Evolutionary conservation across 1,140 invertebrate genomes (phyloP), one percentile per base, ranked within the genome.

Genomic region (Nasonia giraulti): DNA sequence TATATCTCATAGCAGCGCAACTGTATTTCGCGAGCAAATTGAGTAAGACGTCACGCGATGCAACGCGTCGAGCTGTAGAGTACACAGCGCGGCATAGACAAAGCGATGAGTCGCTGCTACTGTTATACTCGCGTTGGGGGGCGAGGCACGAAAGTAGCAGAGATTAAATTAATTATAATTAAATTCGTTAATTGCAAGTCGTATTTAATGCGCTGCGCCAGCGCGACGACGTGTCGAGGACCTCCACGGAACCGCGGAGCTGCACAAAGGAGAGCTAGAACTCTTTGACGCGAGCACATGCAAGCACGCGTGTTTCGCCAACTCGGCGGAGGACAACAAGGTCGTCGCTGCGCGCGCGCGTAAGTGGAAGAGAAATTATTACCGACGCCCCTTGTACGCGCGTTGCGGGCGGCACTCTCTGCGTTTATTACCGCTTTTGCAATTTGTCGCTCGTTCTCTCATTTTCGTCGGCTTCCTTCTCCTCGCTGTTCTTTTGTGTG

Each of bases 131-230:
- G 6, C n/a, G 23, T 11, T 11, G 33, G 33, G 33, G 68, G 27
- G 10, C 68, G 68, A 27, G 10, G 8, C 17, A 47, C 73, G 87
- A 90, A 91, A 90, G 88, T 90, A 85, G 87, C 23, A 23, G 77
- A 88, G 87, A 92, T 92, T 92, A 92, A 92, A n/a, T n/a, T n/a
- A n/a, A n/a, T n/a, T n/a, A n/a, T n/a, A n/a, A n/a, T 93, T 92
- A 91, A 92, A 92, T 92, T 92, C 84, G 90, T 91, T 92, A 93
- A 92, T 91, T 92, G 89, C 89, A 89, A 91, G 89, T 90, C 90
- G 90, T 88, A 90, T 91, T 92, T 91, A 92, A 87, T 62, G 17
- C 14, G 5, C 33, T 37, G 33, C 33, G 33, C 2, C 33, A 6
- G 20, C 86, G 84, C 78, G 80, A 50, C 20, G 80, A 68, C 55